Conservation (phyloP, 2,888 invertebrate species). For the Troides oblongomaculatus region DNA sequence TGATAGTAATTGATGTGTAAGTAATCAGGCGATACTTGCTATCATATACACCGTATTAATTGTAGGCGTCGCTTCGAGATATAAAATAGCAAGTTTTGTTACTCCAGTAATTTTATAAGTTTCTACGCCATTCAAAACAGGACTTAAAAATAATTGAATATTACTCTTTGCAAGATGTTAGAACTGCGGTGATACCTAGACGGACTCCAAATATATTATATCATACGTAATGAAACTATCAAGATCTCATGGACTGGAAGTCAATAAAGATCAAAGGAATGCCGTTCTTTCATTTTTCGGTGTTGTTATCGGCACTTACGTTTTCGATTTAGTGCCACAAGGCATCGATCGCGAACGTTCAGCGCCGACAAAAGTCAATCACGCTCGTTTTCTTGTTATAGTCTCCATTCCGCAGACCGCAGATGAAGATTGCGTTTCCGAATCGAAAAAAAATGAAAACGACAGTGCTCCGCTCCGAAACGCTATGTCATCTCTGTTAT, state of each 20-base stretch:
- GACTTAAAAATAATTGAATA: no score
- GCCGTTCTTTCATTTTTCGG: slow-evolving; percentile 33
- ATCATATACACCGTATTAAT: no score
- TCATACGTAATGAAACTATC: slow-evolving; percentile 32
- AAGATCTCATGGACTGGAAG: slow-evolving; percentile 24
- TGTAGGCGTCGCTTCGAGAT: no score
- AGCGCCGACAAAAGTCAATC: slow-evolving; percentile 51
- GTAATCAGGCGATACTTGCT: no score
- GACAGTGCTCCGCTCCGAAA: slow-evolving; percentile 37
- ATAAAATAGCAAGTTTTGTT: no score
- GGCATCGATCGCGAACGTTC: slow-evolving; percentile 38
- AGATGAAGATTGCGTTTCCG: slow-evolving; percentile 49
- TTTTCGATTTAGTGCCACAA: slow-evolving; percentile 40
- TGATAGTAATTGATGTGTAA: no score
- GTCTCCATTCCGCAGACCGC: slow-evolving; percentile 48
- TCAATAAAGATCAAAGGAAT: slow-evolving; percentile 36
- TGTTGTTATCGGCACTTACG: slow-evolving; percentile 35
- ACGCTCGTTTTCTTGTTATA: slow-evolving; percentile 51
- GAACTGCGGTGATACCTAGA: no score
- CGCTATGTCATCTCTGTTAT: slow-evolving; percentile 71
- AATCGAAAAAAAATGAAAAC: slow-evolving; percentile 34
- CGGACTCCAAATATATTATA: background rate
- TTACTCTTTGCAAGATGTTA: no score
- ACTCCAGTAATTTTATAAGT: no score
- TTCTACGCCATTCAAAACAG: no score